phyloP scores from a whole-genome alignment of 2,113 vertebrate species.

The Lamprotornis superbus region DNA sequence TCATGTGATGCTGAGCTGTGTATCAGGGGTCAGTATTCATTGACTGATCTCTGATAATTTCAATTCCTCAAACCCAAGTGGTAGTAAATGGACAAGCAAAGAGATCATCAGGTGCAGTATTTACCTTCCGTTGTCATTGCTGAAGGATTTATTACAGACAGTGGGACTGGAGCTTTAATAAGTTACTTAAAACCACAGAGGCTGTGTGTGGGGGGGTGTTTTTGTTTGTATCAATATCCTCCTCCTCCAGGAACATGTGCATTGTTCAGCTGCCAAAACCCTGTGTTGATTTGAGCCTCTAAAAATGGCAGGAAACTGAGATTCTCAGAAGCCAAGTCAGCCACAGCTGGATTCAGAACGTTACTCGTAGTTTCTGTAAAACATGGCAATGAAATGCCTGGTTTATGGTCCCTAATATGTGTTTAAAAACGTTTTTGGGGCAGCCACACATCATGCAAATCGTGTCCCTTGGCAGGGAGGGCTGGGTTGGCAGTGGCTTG shows the following conservation, averaged over 20 bases:
- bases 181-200: neutral
- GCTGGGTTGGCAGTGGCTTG: neutral
- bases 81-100: neutral
- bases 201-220: neutral
- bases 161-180: neutral
- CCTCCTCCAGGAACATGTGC: neutral
- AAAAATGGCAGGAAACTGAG: neutral
- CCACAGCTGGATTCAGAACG: neutral
- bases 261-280: conserved; percentile 13
- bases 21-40: neutral
- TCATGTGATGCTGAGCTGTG: neutral
- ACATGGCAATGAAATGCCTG: neutral
- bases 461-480: conserved; percentile 19
- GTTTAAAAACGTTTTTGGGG: neutral
- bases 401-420: neutral
- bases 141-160: neutral
- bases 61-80: neutral
- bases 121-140: neutral
- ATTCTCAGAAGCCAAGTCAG: neutral
- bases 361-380: neutral
- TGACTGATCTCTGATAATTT: neutral
- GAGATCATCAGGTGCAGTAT: neutral
- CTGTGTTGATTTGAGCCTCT: neutral
- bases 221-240: neutral
- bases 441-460: neutral